These are phyloP conservation scores for Henricia sp. DNA, from an alignment of 53 echinoderm and acorn worm species.

Conservation along the genomic window DNA sequence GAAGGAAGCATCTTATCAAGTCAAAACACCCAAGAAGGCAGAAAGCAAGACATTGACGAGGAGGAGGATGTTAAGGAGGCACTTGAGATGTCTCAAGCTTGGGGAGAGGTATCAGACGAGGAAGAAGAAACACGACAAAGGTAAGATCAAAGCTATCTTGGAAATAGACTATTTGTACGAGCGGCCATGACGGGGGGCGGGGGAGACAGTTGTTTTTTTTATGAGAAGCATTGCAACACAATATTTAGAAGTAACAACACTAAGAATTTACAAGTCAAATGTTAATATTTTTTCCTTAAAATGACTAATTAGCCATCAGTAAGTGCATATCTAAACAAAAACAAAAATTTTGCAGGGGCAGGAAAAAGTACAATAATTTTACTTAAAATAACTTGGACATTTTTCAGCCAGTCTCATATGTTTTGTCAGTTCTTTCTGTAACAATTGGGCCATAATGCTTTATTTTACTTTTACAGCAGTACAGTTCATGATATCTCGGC, in stretches of 20 bases:
- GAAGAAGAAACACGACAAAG: slow-evolving; percentile 11
- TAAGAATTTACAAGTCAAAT: too few species aligned
- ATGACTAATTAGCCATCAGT: too few species aligned
- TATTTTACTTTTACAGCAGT: not conserved
- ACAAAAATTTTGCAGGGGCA: too few species aligned
- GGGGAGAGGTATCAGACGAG: slow-evolving; percentile 59
- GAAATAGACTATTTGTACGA: too few species aligned
- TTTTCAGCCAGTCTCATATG: not conserved
- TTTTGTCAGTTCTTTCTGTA: not conserved
- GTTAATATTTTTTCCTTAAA: too few species aligned
- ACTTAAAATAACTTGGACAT: too few species aligned
- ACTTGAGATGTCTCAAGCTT: slow-evolving; percentile 90
- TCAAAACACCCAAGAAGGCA: slow-evolving; percentile 9
- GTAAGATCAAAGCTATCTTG: not conserved
- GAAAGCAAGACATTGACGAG: slow-evolving; percentile 13
- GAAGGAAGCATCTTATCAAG: slow-evolving; percentile 66
- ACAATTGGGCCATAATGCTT: not conserved
- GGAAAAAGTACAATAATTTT: not conserved
- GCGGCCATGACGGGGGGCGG: too few species aligned
- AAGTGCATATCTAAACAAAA: too few species aligned
- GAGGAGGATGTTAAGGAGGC: slow-evolving; percentile 47
- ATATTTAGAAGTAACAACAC: too few species aligned
- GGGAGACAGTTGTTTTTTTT: too few species aligned
- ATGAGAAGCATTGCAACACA: too few species aligned
- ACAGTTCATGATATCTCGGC: slow-evolving; percentile 39